Percentiles rank a stretch among this genome's conserved stretches.
phyloP scores from a whole-genome alignment of 2,888 invertebrate species.

The Drosophila meridionalis region DNA sequence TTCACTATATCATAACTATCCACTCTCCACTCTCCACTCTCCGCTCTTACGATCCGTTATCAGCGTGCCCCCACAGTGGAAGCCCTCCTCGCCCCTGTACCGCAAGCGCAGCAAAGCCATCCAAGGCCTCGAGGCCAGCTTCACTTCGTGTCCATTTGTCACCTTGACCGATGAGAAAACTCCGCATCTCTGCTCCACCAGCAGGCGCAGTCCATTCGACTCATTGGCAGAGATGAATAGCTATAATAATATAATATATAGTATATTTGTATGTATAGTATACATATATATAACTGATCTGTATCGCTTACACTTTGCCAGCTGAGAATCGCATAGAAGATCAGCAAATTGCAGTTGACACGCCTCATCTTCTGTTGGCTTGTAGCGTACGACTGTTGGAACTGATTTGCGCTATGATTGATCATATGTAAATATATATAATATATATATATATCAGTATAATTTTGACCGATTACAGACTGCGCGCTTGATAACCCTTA shows the following conservation, averaged over 20 bases:
- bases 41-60: conserved; percentile 35
- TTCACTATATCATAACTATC: neutral
- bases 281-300: too few species aligned
- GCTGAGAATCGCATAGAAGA: conserved; percentile 2
- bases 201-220: conserved; percentile 13
- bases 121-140: conserved; percentile 36
- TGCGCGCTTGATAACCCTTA: neutral
- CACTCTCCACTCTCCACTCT: too few species aligned
- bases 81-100: neutral
- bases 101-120: conserved; percentile 26
- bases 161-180: conserved; percentile 14
- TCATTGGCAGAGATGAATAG: neutral
- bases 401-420: neutral
- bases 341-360: neutral
- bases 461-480: neutral
- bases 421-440: conserved; percentile 14
- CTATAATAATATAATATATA: neutral
- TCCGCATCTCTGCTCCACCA: conserved; percentile 31
- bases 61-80: conserved; percentile 34
- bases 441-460: neutral
- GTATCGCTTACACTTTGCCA: neutral
- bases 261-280: neutral
- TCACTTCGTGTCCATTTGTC: conserved; percentile 26
- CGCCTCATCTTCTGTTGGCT: conserved; percentile 7
- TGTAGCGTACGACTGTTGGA: conserved; percentile 6